A percentile compares a stretch with the other conserved stretches of the same genome.
These are phyloP conservation scores for Rhizoglyphus robini DNA, from an alignment of 1,140 invertebrate genomes.

Conservation along the genomic window DNA sequence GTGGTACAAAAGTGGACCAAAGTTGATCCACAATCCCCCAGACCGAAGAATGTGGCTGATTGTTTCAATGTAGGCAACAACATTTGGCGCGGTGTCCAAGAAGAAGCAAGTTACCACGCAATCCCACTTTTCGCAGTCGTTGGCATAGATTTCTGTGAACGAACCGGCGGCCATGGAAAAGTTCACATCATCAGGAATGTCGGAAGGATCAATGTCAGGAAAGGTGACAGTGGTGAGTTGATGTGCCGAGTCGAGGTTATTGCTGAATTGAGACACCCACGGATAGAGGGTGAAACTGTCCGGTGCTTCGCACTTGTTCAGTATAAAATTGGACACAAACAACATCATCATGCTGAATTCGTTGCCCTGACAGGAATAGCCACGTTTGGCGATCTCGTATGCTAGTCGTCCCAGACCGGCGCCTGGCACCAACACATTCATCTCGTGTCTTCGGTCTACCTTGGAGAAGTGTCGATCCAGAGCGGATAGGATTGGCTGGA, in stretches of 20 bases:
- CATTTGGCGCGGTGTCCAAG: constrained; percentile 92
- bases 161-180: constrained; percentile 95
- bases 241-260: constrained; percentile 64
- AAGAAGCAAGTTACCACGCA: constrained; percentile 95
- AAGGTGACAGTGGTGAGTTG: constrained; percentile 63
- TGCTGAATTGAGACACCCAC: constrained; percentile 84
- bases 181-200: constrained; percentile 45
- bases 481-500: constrained; percentile 76
- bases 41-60: constrained; percentile 83
- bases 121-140: constrained; percentile 55
- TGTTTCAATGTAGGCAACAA: constrained; percentile 83
- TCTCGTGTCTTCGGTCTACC: background rate
- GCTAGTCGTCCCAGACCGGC: constrained; percentile 82
- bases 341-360: constrained; percentile 97
- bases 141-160: constrained; percentile 63
- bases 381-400: constrained; percentile 75
- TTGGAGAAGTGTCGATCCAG: constrained; percentile 39
- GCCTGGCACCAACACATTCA: constrained; percentile 69
- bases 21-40: constrained; percentile 54
- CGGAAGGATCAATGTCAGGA: constrained; percentile 72
- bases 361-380: constrained; percentile 87
- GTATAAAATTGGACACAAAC: constrained; percentile 84
- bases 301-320: constrained; percentile 56
- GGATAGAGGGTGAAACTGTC: constrained; percentile 59
- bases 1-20: constrained; percentile 88